Evolutionary conservation across 2,113 vertebrate genomes (phyloP).

Genomic region (Spermophilus dauricus): DNA sequence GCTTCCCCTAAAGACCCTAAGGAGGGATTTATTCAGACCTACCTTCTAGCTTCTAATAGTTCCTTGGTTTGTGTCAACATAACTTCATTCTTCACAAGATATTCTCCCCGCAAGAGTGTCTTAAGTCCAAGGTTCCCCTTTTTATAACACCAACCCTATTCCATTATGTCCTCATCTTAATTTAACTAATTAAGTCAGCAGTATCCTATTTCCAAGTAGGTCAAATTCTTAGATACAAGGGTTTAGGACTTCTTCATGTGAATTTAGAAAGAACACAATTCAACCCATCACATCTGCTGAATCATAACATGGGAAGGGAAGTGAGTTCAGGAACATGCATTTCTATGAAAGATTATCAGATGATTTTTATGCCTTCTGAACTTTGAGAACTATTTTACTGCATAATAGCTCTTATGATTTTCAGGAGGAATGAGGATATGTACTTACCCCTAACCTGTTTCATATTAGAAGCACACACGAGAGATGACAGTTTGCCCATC

Average conservation of each 20-base stretch:
- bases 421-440: neutral
- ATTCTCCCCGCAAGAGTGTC: neutral
- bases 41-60: neutral
- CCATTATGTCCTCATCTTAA: neutral
- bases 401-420: neutral
- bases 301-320: neutral
- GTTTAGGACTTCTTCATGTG: neutral
- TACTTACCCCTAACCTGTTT: neutral
- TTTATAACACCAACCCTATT: neutral
- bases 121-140: neutral
- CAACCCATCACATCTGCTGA: neutral
- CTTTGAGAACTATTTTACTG: neutral
- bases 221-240: neutral
- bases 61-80: neutral
- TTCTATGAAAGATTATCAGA: neutral
- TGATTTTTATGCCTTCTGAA: neutral
- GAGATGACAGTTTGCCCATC: neutral
- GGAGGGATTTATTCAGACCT: neutral
- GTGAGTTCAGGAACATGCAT: neutral
- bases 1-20: neutral
- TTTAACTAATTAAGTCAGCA: neutral
- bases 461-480: neutral
- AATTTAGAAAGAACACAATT: neutral
- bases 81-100: neutral
- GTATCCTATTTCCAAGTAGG: neutral